Conservation (phyloP, 2,113 vertebrate genomes). For the Paracanthobrama guichenoti region DNA sequence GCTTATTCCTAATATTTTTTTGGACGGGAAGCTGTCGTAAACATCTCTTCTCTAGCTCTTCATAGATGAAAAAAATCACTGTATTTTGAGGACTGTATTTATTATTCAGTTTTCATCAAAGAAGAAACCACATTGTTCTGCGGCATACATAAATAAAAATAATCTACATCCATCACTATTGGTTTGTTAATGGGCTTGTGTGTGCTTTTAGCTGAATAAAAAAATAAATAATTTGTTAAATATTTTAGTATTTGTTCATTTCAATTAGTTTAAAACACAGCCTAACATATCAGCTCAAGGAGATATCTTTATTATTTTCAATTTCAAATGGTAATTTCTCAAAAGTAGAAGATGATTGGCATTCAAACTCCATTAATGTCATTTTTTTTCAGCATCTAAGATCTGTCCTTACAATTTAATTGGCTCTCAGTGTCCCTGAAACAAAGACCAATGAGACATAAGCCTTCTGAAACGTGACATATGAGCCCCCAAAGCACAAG, state of each 20-base stretch:
- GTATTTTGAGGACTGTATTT: background rate
- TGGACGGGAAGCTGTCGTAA: background rate
- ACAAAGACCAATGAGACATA: constrained; percentile 15
- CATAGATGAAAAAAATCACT: background rate
- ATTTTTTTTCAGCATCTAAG: constrained; percentile 6
- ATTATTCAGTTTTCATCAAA: background rate
- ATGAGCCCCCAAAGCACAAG: background rate
- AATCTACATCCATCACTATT: background rate
- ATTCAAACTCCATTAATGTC: background rate
- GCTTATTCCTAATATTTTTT: background rate
- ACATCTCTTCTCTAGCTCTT: background rate
- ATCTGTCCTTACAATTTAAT: constrained; percentile 4
- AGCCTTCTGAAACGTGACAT: background rate
- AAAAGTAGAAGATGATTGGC: background rate
- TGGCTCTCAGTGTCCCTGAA: background rate
- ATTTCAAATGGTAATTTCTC: background rate
- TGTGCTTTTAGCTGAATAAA: background rate
- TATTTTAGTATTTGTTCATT: background rate
- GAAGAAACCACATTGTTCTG: background rate
- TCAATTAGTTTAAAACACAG: constrained; percentile 1
- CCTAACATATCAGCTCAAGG: background rate
- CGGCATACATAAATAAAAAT: background rate
- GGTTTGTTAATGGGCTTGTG: background rate
- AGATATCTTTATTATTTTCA: background rate
- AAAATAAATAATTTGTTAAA: background rate